Percentiles rank a stretch among this genome's conserved stretches.
Conservation (phyloP, 1,140 invertebrate genomes). For the Tetragonula clypearis region DNA sequence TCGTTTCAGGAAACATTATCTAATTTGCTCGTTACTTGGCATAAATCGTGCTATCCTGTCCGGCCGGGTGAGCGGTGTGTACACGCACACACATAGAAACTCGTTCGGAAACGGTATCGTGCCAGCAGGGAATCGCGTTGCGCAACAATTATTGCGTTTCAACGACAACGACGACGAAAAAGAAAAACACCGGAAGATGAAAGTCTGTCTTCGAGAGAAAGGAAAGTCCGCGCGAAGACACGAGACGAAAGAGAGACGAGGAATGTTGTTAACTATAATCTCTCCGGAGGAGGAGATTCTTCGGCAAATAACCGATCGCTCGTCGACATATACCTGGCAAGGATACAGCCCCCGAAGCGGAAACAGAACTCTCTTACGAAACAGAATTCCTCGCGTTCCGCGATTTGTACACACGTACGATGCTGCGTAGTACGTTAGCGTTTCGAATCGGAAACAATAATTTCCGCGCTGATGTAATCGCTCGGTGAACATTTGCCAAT, state of each 20-base stretch:
- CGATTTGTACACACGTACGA: constrained; percentile 4
- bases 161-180: background rate
- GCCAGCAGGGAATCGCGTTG: no score
- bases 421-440: constrained; percentile 20
- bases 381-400: constrained; percentile 12
- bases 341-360: constrained; percentile 23
- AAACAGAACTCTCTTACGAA: constrained; percentile 39
- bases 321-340: constrained; percentile 23
- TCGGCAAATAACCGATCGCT: background rate
- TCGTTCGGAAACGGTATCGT: background rate
- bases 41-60: constrained; percentile 1
- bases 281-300: background rate
- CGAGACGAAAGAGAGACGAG: background rate
- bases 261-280: background rate
- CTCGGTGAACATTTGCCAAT: constrained; percentile 37
- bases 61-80: background rate
- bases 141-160: background rate
- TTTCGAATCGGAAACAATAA: constrained; percentile 57
- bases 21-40: constrained; percentile 31
- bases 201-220: background rate
- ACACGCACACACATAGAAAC: no score
- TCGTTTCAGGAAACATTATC: constrained; percentile 23
- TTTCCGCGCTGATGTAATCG: constrained; percentile 58
- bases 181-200: background rate
- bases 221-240: background rate